These are phyloP conservation scores for Stichopus horrens DNA, from an alignment of 53 echinoderm and acorn worm genomes.

Conservation along the genomic window DNA sequence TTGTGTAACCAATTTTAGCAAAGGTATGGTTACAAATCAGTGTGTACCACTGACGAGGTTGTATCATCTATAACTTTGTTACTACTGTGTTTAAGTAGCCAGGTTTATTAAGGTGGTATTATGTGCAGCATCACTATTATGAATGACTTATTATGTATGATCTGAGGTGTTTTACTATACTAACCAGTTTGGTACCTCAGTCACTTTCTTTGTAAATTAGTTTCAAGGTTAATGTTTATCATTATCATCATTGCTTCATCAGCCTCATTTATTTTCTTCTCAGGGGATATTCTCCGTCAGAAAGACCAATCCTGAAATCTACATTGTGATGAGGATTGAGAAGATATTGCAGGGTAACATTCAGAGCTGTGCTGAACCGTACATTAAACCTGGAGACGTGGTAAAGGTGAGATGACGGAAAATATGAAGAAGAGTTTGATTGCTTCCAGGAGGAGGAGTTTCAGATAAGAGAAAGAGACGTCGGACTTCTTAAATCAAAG, in stretches of 20 bases:
- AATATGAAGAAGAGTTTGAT: neutral
- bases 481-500: no score
- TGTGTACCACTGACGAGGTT: no score
- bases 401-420: slow-evolving; percentile 48
- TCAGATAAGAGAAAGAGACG: neutral
- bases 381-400: slow-evolving; percentile 85
- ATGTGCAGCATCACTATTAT: no score
- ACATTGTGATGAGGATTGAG: slow-evolving; percentile 88
- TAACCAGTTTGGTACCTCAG: no score
- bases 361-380: slow-evolving; percentile 83
- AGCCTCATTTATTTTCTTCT: neutral
- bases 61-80: no score
- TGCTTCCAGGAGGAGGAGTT: neutral
- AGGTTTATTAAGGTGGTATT: no score
- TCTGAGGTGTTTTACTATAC: neutral
- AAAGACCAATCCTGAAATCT: slow-evolving; percentile 84
- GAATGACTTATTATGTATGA: neutral
- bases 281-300: slow-evolving; percentile 94
- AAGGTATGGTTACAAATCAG: no score
- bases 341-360: slow-evolving; percentile 90
- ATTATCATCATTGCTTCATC: no score
- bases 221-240: no score
- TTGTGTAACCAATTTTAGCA: no score
- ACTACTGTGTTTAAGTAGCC: no score
- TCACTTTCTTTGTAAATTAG: no score